phyloP scores from a whole-genome alignment of 1,140 invertebrate genomes.

The Pseudoatta argentina region DNA sequence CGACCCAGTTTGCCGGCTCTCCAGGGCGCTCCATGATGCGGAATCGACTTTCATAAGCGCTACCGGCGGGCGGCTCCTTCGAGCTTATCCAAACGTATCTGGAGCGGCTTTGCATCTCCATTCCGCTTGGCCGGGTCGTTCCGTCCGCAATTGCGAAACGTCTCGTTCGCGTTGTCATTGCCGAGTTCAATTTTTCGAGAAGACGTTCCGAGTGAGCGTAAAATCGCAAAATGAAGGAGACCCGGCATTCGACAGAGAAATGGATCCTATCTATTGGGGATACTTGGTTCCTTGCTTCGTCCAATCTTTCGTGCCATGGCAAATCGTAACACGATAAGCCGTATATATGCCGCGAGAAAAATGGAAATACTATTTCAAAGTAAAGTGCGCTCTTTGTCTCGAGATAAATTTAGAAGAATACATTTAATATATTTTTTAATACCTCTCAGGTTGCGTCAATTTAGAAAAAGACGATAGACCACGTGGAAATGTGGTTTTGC shows the following conservation, averaged over 20 bases:
- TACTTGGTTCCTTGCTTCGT: not conserved
- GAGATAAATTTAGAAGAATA: not conserved
- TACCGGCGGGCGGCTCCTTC: slow-evolving; percentile 12
- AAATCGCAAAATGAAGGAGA: slow-evolving; percentile 22
- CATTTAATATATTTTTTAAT: not conserved
- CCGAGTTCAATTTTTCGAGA: slow-evolving; percentile 16
- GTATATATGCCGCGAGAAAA: not conserved
- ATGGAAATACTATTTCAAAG: not conserved
- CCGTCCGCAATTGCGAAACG: slow-evolving; percentile 41
- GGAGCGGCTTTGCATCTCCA: slow-evolving; percentile 53
- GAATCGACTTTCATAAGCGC: slow-evolving; percentile 62
- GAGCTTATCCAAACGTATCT: slow-evolving; percentile 58
- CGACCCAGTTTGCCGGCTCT: slow-evolving; percentile 58
- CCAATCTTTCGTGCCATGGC: not conserved
- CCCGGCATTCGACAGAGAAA: not conserved
- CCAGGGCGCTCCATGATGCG: slow-evolving; percentile 31
- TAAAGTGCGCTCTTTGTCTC: not conserved
- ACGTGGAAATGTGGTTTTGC: too few relatives aligned
- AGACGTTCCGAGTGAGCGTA: not conserved
- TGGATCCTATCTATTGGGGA: not conserved
- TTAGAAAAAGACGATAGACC: not conserved
- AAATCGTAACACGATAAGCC: not conserved
- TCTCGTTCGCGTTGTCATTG: not conserved
- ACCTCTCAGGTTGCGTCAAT: not conserved
- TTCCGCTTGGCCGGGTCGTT: slow-evolving; percentile 48